Conservation (phyloP, 1,140 invertebrate genomes). For the Araneus ventricosus region DNA sequence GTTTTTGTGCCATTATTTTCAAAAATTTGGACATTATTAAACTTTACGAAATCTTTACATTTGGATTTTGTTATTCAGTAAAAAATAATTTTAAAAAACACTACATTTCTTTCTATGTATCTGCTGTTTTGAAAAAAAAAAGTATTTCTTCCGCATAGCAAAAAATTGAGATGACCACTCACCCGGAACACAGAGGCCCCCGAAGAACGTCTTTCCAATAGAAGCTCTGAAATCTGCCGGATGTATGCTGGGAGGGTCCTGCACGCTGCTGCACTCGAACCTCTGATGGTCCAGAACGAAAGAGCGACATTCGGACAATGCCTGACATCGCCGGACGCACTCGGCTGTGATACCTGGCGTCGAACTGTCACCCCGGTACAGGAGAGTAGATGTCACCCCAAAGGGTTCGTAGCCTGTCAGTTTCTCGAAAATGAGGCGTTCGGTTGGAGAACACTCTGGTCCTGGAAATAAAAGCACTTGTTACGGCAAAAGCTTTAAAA, state of each 20-base stretch:
- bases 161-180: not conserved
- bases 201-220: constrained; percentile 81
- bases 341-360: constrained; percentile 79
- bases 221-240: constrained; percentile 79
- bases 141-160: not conserved
- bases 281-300: constrained; percentile 81
- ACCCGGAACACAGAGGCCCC: constrained; percentile 80
- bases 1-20: too few species aligned
- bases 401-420: constrained; percentile 80
- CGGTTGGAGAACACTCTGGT: constrained; percentile 63
- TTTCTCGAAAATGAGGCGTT: constrained; percentile 80
- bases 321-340: constrained; percentile 79
- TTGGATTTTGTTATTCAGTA: too few species aligned
- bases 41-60: too few species aligned
- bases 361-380: constrained; percentile 77
- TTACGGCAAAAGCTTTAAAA: too few species aligned
- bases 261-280: constrained; percentile 65
- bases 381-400: constrained; percentile 78
- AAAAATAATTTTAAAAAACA: too few species aligned
- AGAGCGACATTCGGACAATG: constrained; percentile 79
- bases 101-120: too few species aligned
- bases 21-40: too few species aligned
- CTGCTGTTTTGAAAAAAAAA: not conserved
- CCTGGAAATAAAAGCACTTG: not conserved
- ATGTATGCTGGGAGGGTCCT: constrained; percentile 75